Conservation (phyloP, 1,140 invertebrate genomes). For the Triops longicaudatus region DNA sequence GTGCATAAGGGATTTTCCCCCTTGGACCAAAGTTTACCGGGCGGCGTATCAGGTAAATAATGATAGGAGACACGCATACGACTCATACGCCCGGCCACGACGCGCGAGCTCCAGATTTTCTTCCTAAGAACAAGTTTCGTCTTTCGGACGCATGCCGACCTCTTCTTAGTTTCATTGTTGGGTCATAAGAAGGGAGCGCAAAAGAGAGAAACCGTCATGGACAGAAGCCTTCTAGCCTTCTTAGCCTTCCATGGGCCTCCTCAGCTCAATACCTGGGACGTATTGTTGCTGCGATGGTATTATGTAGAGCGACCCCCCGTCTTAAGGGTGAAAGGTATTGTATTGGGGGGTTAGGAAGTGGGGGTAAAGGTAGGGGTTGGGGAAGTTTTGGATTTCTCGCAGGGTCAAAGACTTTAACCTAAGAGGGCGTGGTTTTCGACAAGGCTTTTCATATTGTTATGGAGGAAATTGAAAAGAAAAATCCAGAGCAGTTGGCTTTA, state of each 20-base stretch:
- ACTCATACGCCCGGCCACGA: no score
- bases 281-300: not conserved
- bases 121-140: not conserved
- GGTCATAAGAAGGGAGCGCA: not conserved
- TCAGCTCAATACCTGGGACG: not conserved
- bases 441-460: not conserved
- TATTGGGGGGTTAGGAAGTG: not conserved
- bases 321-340: not conserved
- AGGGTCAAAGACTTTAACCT: not conserved
- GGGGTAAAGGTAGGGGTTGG: not conserved
- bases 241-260: not conserved
- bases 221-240: slow-evolving; percentile 14
- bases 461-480: not conserved
- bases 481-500: slow-evolving; percentile 4
- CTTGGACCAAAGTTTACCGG: not conserved
- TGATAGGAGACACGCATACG: not conserved
- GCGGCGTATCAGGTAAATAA: not conserved
- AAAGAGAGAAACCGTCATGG: slow-evolving; percentile 1
- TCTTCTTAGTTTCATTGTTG: slow-evolving; percentile 12
- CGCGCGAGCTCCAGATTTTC: slow-evolving; percentile 10
- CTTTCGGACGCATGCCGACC: slow-evolving; percentile 9
- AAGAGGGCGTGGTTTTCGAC: not conserved
- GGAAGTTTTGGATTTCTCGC: not conserved
- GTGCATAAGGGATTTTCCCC: not conserved
- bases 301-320: not conserved